phyloP scores from a whole-genome alignment of 2,888 invertebrate genomes.

The Hypolimnas misippus region DNA sequence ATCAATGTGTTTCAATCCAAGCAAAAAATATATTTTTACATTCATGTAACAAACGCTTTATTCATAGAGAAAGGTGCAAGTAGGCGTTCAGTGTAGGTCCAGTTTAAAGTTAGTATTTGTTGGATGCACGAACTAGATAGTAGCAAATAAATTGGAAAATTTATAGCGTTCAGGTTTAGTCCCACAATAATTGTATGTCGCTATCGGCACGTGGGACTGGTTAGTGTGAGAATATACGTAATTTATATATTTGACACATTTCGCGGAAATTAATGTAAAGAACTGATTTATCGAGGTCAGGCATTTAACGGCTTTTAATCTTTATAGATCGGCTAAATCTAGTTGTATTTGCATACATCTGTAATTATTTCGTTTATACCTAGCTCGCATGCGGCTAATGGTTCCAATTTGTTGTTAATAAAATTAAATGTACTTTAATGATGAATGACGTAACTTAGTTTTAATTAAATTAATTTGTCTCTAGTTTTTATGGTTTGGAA shows the following conservation, averaged over 20 bases:
- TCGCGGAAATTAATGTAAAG: slow-evolving; percentile 22
- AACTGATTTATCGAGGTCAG: slow-evolving; percentile 24
- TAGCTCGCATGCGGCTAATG: not conserved
- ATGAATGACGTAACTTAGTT: not conserved
- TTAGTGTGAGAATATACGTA: slow-evolving; percentile 15
- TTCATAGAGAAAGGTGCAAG: slow-evolving; percentile 36
- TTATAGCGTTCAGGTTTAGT: slow-evolving; percentile 53
- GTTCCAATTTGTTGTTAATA: slow-evolving; percentile 6
- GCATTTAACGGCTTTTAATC: not conserved
- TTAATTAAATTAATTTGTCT: not conserved
- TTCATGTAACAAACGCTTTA: slow-evolving; percentile 18
- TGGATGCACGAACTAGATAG: slow-evolving; percentile 70
- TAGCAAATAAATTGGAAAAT: slow-evolving; percentile 61
- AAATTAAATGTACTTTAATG: not conserved
- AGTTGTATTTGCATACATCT: slow-evolving; percentile 16
- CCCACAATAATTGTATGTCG: slow-evolving; percentile 30
- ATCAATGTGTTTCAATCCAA: not conserved
- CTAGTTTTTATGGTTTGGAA: not conserved
- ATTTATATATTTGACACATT: slow-evolving; percentile 27
- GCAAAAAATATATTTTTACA: not conserved
- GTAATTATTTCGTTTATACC: not conserved
- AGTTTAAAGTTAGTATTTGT: slow-evolving; percentile 40
- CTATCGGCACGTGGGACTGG: slow-evolving; percentile 12
- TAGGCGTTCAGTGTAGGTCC: slow-evolving; percentile 27
- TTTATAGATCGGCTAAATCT: slow-evolving; percentile 16